A percentile compares a stretch with the other conserved stretches of the same genome.
phyloP scores from a whole-genome alignment of 2,888 invertebrate genomes.

The Rhingia campestris region DNA sequence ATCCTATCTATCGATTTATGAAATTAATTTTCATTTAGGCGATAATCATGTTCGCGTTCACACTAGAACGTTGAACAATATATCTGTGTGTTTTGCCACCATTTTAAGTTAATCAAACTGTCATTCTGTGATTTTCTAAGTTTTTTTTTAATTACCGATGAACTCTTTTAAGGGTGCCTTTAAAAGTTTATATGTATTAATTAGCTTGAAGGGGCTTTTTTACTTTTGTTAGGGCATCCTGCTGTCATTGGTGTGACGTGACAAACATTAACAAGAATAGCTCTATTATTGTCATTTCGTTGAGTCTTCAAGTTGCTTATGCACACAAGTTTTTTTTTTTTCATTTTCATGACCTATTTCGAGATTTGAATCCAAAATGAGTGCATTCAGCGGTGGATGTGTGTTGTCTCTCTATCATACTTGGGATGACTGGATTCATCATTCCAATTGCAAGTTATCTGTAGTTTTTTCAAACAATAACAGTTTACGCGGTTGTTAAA shows the following conservation, averaged over 20 bases:
- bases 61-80: conserved; percentile 26
- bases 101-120: conserved; percentile 19
- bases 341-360: background rate
- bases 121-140: background rate
- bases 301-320: too few species aligned
- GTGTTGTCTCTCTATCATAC: background rate
- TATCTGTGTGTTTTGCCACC: conserved; percentile 27
- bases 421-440: background rate
- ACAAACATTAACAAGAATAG: too few species aligned
- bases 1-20: conserved; percentile 46
- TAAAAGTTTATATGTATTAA: background rate
- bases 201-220: background rate
- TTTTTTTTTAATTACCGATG: conserved; percentile 14
- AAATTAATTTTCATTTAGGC: conserved; percentile 62
- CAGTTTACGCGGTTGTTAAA: too few species aligned
- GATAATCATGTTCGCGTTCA: conserved; percentile 42
- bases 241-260: background rate
- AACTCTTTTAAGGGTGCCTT: background rate
- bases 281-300: too few species aligned
- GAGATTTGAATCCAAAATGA: background rate
- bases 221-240: background rate
- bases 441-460: too few species aligned
- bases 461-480: too few species aligned
- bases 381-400: background rate
- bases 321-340: background rate